Conservation (phyloP, 2,797 vertebrate genomes). For the Acipenser oxyrinchus region DNA sequence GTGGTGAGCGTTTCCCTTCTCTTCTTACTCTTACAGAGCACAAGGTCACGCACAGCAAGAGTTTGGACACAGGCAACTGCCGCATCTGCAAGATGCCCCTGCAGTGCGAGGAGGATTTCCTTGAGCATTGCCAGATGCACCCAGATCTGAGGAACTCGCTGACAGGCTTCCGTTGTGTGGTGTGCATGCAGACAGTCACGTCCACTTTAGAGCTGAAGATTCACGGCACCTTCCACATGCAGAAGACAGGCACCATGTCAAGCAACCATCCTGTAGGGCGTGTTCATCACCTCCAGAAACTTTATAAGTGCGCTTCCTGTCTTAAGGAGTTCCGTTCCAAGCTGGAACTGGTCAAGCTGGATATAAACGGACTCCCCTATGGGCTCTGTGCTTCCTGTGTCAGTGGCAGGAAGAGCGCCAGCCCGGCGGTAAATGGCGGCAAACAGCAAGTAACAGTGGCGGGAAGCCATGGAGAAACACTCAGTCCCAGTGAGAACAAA, state of each 20-base stretch:
- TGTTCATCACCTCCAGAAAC: conserved; percentile 68
- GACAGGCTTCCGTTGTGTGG: conserved; percentile 95
- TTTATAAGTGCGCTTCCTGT: conserved; percentile 92
- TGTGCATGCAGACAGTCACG: conserved; percentile 98
- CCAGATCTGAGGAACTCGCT: conserved; percentile 95
- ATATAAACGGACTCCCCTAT: conserved; percentile 93
- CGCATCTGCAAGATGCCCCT: conserved; percentile 98
- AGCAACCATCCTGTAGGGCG: conserved; percentile 59
- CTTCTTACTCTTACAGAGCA: conserved; percentile 96
- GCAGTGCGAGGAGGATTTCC: conserved; percentile 93
- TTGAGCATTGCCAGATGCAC: conserved; percentile 99
- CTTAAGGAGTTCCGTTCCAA: conserved; percentile 95
- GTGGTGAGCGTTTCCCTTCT: conserved; percentile 94
- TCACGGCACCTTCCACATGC: conserved; percentile 98
- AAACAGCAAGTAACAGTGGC: conserved; percentile 54
- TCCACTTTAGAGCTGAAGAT: conserved; percentile 98
- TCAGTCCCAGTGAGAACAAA: conserved; percentile 80
- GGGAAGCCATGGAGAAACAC: conserved; percentile 76
- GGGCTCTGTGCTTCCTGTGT: conserved; percentile 89
- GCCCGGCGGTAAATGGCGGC: conserved; percentile 65
- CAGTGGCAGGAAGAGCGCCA: conserved; percentile 79
- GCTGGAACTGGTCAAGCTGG: conserved; percentile 92
- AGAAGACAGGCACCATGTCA: conserved; percentile 83
- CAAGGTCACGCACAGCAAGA: conserved; percentile 98
- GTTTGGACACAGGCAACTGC: conserved; percentile 95